Percentiles rank a stretch among this genome's conserved stretches.
Conservation (phyloP, 2,797 vertebrate species). For the Aeoliscus strigatus region DNA sequence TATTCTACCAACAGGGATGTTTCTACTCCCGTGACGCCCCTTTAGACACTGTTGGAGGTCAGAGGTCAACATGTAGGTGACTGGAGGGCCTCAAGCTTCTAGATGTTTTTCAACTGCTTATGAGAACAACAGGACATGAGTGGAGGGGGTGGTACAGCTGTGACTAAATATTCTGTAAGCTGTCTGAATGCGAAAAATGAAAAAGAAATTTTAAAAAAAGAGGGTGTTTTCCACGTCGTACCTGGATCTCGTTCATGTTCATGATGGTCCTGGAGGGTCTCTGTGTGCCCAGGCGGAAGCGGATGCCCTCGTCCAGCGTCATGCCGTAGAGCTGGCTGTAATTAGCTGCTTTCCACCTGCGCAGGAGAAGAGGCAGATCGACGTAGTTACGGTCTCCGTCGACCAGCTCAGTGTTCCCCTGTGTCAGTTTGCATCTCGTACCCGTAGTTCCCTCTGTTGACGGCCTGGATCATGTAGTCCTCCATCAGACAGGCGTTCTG, state of each 20-base stretch:
- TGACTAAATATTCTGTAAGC: too few species aligned
- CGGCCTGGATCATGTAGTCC: slow-evolving; percentile 74
- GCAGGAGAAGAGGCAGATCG: slow-evolving; percentile 11
- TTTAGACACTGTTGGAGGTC: slow-evolving; percentile 17
- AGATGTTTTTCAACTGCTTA: too few species aligned
- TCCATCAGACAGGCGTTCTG: slow-evolving; percentile 87
- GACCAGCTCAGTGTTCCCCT: too few species aligned
- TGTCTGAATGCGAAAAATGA: too few species aligned
- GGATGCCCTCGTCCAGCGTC: slow-evolving; percentile 89
- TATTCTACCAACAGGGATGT: neutral
- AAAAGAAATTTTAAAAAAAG: too few species aligned
- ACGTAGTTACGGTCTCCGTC: too few species aligned
- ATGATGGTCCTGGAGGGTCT: slow-evolving; percentile 84
- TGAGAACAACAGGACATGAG: too few species aligned
- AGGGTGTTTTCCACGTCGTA: slow-evolving; percentile 49
- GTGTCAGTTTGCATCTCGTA: too few species aligned
- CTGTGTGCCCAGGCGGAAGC: slow-evolving; percentile 86
- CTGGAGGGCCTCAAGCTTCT: too few species aligned
- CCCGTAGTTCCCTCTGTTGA: slow-evolving; percentile 88
- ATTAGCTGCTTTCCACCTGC: slow-evolving; percentile 89
- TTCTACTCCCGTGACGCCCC: neutral
- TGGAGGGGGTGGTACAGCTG: too few species aligned
- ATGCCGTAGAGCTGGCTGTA: slow-evolving; percentile 93
- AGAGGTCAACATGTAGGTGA: too few species aligned
- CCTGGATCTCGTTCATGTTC: slow-evolving; percentile 96